Conservation (phyloP, 2,888 invertebrate genomes). For the Drosophila rellima region DNA sequence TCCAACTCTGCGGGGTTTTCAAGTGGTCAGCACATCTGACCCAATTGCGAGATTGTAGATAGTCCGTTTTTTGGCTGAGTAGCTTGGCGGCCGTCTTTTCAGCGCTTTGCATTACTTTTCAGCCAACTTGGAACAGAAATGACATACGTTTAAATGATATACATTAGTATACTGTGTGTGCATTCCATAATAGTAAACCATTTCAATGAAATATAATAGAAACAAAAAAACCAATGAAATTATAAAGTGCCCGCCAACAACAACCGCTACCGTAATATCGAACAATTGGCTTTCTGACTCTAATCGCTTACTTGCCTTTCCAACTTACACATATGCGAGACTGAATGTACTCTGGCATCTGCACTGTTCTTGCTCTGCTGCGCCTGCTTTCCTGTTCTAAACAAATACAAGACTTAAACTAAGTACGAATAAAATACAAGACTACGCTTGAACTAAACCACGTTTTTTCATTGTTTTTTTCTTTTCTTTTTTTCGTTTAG, state of each 20-base stretch:
- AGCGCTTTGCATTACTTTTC: slow-evolving; percentile 71
- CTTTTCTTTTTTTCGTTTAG: slow-evolving; percentile 25
- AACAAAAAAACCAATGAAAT: slow-evolving; percentile 34
- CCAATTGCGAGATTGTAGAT: slow-evolving; percentile 11
- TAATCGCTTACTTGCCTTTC: slow-evolving; percentile 61
- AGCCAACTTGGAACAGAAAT: slow-evolving; percentile 83
- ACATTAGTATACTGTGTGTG: slow-evolving; percentile 40
- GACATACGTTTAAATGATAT: slow-evolving; percentile 58
- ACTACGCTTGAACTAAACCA: slow-evolving; percentile 58
- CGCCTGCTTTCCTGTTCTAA: slow-evolving; percentile 36
- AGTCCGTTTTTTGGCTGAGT: slow-evolving; percentile 58
- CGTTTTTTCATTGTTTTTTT: slow-evolving; percentile 33
- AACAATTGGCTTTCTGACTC: slow-evolving; percentile 55
- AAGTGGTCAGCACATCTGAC: slow-evolving; percentile 5
- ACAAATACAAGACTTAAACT: slow-evolving; percentile 49
- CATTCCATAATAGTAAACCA: slow-evolving; percentile 46
- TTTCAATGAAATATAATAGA: slow-evolving; percentile 48
- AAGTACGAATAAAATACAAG: slow-evolving; percentile 49
- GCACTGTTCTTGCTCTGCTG: slow-evolving; percentile 38
- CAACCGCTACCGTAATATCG: slow-evolving; percentile 37
- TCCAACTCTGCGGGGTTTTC: slow-evolving; percentile 14
- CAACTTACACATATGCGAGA: slow-evolving; percentile 34
- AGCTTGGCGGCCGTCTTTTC: slow-evolving; percentile 63
- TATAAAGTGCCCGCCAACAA: slow-evolving; percentile 53
- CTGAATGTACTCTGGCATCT: slow-evolving; percentile 41